Evolutionary conservation across 2,797 vertebrate species (phyloP), one percentile per base, ranked within the genome.

Genomic region (Hybognathus amarus): DNA sequence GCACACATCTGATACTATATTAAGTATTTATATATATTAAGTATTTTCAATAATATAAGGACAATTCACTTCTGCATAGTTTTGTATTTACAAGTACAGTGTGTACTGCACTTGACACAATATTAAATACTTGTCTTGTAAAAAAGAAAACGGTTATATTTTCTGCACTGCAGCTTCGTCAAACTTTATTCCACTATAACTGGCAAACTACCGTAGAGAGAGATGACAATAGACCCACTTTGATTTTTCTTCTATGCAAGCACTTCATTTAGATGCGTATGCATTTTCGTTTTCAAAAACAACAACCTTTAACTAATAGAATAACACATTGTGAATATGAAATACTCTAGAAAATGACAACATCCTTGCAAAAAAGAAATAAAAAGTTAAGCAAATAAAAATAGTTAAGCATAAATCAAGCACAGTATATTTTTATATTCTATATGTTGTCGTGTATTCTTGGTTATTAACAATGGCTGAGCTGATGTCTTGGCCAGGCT

Each of bases 391-490:
- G 42, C 42, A 42, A 12, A 42, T 42, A 42, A 11, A 42, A 42
- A 42, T 45, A 45, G 61, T 38, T 36, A 8, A 22, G 67, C 20
- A 71, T 81, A 45, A 73, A 80, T 63, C 68, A 52, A 77, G 71
- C 75, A 76, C 61, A 70, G 38, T n/a, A n/a, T 63, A 22, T 20
- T 45, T 9, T 1, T 70, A 70, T 70, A n/a, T 36, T 22, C 27
- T 36, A 38, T 59, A 45, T 59, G 45, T 38, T 71, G 45, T 30
- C 0, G 12, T 71, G 24, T 45, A 15, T 80, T n/a, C 20, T 36
- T 80, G 18, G 24, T 36, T 63, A n/a, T 61, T 33, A 20, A 30
- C 61, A 30, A 30, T 30, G 1, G 6, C 61, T 63, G 17, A 73
- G 33, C 70, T 22, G 36, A 67, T 7, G 27, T 76, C 36, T 63